Evolutionary conservation across 2,113 vertebrate genomes (phyloP).

Genomic region (Cephalopterus ornatus): DNA sequence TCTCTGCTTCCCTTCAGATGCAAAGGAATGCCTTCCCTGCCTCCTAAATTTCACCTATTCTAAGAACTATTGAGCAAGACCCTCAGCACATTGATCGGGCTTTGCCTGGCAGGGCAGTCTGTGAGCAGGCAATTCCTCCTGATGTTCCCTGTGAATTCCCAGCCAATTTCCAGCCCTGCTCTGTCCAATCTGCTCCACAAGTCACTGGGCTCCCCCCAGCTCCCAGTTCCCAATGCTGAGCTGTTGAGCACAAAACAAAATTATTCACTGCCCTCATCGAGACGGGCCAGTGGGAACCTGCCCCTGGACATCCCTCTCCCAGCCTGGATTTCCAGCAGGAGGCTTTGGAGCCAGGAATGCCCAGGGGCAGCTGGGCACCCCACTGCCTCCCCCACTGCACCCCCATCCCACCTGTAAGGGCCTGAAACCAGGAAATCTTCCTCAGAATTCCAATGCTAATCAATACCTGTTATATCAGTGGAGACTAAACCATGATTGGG

Average conservation of each 20-base stretch:
- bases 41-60: background rate
- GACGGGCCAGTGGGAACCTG: background rate
- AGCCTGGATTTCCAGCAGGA: background rate
- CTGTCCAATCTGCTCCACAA: background rate
- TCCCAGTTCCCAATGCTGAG: background rate
- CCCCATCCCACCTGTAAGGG: background rate
- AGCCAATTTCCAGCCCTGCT: background rate
- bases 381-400: rapidly evolving
- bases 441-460: background rate
- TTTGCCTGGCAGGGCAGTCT: background rate
- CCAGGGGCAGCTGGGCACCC: background rate
- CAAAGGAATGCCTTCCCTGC: background rate
- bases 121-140: background rate
- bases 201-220: too few relatives aligned
- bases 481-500: rapidly evolving
- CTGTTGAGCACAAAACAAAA: background rate
- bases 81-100: background rate
- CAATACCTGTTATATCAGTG: rapidly evolving
- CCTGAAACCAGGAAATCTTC: background rate
- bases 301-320: background rate
- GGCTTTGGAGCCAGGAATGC: background rate
- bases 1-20: background rate
- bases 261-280: background rate
- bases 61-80: background rate
- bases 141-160: background rate